Evolutionary conservation across 2,888 invertebrate genomes (phyloP), one percentile per base, ranked within the genome.

Genomic region (Zootermopsis nevadensis): DNA sequence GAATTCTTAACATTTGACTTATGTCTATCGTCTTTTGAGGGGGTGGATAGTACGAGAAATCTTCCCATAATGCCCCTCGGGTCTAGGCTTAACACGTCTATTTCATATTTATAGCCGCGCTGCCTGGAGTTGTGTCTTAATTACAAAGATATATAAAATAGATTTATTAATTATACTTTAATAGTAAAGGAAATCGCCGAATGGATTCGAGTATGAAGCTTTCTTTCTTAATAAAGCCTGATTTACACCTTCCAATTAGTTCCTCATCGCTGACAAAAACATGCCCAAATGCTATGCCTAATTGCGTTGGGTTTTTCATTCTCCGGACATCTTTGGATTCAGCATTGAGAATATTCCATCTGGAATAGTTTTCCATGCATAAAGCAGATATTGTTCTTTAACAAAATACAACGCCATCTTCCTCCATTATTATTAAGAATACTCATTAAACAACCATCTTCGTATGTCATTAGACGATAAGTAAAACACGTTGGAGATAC

Each of bases 121-220:
- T 55, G 27, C 53, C 3, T 42, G 42, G 48, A 72, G 81, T 82
- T 30, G 22, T 82, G 55, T 82, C 82, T 82, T 82, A 76, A 82
- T 82, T 82, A 82, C 24, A 27, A 72, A 76, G 33, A 33, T 35
- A 38, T 76, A 76, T 24, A 53, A 81, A 82, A 82, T 82, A 33
- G 74, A 76, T 74, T 82, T 82, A 82, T 82, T 82, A 82, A 82
- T 82, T 82, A 82, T 55, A 76, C 55, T 74, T 30, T 76, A 82
- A 79, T 53, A 27, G 79, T 27, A 79, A 79, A 79, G 31, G 66
- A 66, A 60, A 79, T 35, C 31, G 55, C 77, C 77, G 77, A 55
- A 77, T 33, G 31, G 55, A 55, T 77, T 55, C 55, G 31, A n/a
- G 42, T 6, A 42, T 30, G 27, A 24, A 35, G 31, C 19, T 66